Base-by-base conservation (phyloP, 1,140 invertebrate genomes). In the Camponotus vicinus region DNA sequence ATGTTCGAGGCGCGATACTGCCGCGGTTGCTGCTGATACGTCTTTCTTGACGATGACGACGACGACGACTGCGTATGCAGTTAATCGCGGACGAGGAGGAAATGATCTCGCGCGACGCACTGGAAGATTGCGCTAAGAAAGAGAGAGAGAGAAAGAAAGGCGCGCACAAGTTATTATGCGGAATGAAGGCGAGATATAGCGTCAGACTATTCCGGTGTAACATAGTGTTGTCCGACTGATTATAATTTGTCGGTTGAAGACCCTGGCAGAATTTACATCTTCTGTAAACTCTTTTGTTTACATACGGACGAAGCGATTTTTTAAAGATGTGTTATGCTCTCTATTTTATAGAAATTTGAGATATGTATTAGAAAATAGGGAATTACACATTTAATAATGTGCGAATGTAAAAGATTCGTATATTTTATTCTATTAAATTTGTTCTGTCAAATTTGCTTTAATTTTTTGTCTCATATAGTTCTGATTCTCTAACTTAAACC, bases 121-220 rank as follows among this genome's bases (percentile, higher is more conserved):
- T 57, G 27, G 52, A 61, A 59, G 27, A 27, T 55, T 57, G 66
- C 37, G 32, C 8, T 37, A n/a, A 34, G 64, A 67, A 34, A 66
- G 21, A 49, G 42, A 45, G 9, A 49, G 45, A 52, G 42, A 45
- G 42, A 45, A 2, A 45, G 42, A 45, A 7, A 45, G 42, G 37
- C 40, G 42, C 77, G 34, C 52, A 80, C 85, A n/a, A 77, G 21
- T 80, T 52, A 66, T 67, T 80, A 70, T 64, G 66, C 55, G 85
- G 82, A 88, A 89, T 89, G 79, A 85, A 89, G 79, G 85, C 88
- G 82, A 78, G 80, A 82, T 78, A 73, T 55, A 73, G 85, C 57
- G 69, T 69, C 57, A 67, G 66, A 71, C 79, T 86, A 71, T 73
- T 86, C 85, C 77, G 79, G 63, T 37, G 71, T 75, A 88, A 88